A percentile compares a stretch with the other conserved stretches of the same genome.
phyloP scores from a whole-genome alignment of 2,113 vertebrate genomes.

The Nymphicus hollandicus region DNA sequence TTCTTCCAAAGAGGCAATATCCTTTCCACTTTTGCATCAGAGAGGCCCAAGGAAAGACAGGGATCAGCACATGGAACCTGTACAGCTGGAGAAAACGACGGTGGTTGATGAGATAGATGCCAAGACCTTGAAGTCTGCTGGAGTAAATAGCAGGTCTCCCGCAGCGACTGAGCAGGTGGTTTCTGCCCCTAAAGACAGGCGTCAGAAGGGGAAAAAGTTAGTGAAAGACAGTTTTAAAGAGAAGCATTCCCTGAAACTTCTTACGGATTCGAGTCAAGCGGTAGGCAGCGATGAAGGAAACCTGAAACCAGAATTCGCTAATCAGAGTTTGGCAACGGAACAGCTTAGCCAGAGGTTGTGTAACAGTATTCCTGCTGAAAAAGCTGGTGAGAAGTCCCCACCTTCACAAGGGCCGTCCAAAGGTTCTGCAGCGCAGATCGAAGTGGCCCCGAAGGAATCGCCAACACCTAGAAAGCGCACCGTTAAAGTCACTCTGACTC shows the following conservation, averaged over 20 bases:
- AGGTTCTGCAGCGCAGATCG: constrained; percentile 62
- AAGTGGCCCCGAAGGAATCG: constrained; percentile 72
- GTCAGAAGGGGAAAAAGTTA: constrained; percentile 73
- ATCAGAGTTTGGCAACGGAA: constrained; percentile 72
- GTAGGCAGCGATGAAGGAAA: constrained; percentile 53
- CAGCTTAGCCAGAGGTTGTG: constrained; percentile 71
- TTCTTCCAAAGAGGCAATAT: constrained; percentile 78
- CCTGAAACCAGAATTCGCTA: constrained; percentile 60
- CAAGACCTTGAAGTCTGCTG: constrained; percentile 58
- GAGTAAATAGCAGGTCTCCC: constrained; percentile 45
- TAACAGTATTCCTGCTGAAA: constrained; percentile 65
- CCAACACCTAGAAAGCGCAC: constrained; percentile 76
- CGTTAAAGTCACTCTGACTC: constrained; percentile 77
- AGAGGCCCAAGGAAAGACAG: constrained; percentile 71
- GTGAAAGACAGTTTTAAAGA: constrained; percentile 71
- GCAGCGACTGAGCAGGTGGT: constrained; percentile 50
- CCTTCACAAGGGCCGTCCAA: constrained; percentile 63
- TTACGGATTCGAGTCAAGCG: constrained; percentile 50
- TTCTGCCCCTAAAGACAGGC: constrained; percentile 66
- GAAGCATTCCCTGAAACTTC: constrained; percentile 68
- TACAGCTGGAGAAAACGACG: background rate
- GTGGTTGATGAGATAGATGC: constrained; percentile 41
- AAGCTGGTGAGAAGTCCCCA: constrained; percentile 68
- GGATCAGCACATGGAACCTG: constrained; percentile 60
- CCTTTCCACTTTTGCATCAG: constrained; percentile 58